phyloP scores from a whole-genome alignment of 2,797 vertebrate genomes.

The Astyanax mexicanus region DNA sequence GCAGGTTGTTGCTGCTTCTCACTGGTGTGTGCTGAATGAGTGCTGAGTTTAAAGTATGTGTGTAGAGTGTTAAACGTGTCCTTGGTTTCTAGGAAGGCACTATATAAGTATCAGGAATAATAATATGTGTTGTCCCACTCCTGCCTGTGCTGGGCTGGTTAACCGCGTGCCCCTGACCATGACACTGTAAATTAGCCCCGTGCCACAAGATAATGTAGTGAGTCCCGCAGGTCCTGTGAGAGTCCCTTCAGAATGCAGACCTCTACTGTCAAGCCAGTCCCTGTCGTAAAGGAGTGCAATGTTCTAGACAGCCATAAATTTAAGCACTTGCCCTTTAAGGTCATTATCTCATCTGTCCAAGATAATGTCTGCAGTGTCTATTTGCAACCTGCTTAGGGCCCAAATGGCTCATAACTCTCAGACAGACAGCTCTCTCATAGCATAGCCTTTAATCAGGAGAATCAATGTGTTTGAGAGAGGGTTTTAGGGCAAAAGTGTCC shows the following conservation, averaged over 20 bases:
- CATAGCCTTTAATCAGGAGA: slow-evolving; percentile 75
- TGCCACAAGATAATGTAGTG: too few relatives aligned
- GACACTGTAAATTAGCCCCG: too few relatives aligned
- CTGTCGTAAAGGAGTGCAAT: background rate
- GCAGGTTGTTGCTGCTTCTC: too few relatives aligned
- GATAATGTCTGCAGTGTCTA: slow-evolving; percentile 43
- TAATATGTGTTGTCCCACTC: too few relatives aligned
- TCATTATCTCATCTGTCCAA: slow-evolving; percentile 14
- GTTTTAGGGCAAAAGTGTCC: slow-evolving; percentile 73
- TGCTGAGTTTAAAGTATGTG: too few relatives aligned
- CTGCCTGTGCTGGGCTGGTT: too few relatives aligned
- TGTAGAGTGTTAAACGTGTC: too few relatives aligned
- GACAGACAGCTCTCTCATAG: slow-evolving; percentile 74
- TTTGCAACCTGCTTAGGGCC: slow-evolving; percentile 59
- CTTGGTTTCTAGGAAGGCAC: too few relatives aligned
- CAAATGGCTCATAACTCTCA: slow-evolving; percentile 70
- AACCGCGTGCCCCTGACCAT: background rate
- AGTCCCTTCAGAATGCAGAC: too few relatives aligned
- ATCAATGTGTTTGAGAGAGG: slow-evolving; percentile 81
- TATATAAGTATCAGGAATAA: too few relatives aligned
- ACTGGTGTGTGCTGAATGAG: too few relatives aligned
- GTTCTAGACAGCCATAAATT: slow-evolving; percentile 30
- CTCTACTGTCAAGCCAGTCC: background rate
- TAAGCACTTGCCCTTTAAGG: slow-evolving; percentile 26
- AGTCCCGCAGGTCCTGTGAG: too few relatives aligned